Evolutionary conservation across 2,113 vertebrate species (phyloP), one percentile per base, ranked within the genome.

Genomic region (Ardeotis arabs): DNA sequence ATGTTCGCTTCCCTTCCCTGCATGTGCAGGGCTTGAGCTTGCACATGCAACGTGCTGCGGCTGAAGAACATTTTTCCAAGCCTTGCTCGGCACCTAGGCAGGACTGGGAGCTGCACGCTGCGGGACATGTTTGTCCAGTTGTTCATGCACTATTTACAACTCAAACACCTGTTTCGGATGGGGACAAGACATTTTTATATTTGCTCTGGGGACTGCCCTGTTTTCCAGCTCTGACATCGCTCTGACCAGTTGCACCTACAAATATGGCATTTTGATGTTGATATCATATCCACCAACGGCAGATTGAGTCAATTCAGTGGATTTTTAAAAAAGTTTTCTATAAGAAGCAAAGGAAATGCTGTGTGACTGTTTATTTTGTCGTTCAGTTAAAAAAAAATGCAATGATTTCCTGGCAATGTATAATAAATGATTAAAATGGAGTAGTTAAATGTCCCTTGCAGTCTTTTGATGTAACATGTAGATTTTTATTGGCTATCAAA

Each of bases 31-130:
- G 8, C 11, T 41, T 50, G 31, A 49, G 7, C 18, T 81, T 64
- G 29, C 20, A 76, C 53, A 58, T 15, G 7, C 19, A 64, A 4
- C 0, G 1, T 35, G 1, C 33, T 49, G 3, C 33, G 58, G 33
- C 14, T 79, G 59, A 55, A 18, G 28, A 15, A n/a, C 11, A 12
- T 15, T 60, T 72, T 78, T 68, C 12, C 24, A 81, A 66, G 25
- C 14, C 3, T 12, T 56, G 9, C 20, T 23, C 0, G 0, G 22
- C 22, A 55, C 14, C 29, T 28, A 10, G 19, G 12, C 33, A 60
- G 19, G 18, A 13, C 16, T 22, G 27, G 33, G 29, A 75, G 56
- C 7, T 84, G 25, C 15, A 33, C 3, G 13, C 2, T 1, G 0
- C 22, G 28, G 27, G 35, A 31, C 6, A 4, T 7, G 0, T 44